phyloP scores from a whole-genome alignment of 64 coral and sea anemone genomes.

The Pachyseris speciosa region DNA sequence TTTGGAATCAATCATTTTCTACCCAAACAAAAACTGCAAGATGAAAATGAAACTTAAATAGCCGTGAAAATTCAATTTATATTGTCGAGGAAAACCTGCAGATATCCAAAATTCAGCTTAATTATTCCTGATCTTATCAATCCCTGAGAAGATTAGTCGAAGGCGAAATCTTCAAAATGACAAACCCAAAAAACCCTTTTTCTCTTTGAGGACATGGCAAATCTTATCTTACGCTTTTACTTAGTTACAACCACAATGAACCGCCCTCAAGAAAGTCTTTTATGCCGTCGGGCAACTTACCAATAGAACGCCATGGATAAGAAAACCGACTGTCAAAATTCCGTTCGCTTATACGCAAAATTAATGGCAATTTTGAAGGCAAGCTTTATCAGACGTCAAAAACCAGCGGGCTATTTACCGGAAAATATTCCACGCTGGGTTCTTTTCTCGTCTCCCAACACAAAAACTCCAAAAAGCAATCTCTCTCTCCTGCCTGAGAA shows the following conservation, averaged over 20 bases:
- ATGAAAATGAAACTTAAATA: slow-evolving; percentile 18
- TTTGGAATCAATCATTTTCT: slow-evolving; percentile 3
- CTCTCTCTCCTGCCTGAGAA: background rate
- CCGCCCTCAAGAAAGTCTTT: background rate
- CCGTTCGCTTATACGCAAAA: background rate
- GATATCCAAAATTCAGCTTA: background rate
- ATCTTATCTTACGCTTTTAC: background rate
- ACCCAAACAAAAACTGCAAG: background rate
- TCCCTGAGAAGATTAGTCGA: background rate
- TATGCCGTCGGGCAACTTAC: background rate
- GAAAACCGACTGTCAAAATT: too few relatives aligned
- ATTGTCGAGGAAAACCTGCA: background rate
- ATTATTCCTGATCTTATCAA: background rate
- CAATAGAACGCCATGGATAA: background rate
- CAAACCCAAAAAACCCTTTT: background rate
- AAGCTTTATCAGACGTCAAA: background rate
- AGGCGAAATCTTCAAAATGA: background rate
- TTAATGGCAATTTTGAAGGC: slow-evolving; percentile 5
- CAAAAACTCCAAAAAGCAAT: background rate
- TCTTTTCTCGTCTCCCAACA: background rate
- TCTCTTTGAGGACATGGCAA: background rate
- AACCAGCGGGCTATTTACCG: background rate
- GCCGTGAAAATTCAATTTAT: background rate
- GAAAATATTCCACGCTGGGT: background rate
- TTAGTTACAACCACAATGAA: background rate